Base-by-base conservation (phyloP, 2,888 invertebrate genomes). In the Lampropteryx suffumata region DNA sequence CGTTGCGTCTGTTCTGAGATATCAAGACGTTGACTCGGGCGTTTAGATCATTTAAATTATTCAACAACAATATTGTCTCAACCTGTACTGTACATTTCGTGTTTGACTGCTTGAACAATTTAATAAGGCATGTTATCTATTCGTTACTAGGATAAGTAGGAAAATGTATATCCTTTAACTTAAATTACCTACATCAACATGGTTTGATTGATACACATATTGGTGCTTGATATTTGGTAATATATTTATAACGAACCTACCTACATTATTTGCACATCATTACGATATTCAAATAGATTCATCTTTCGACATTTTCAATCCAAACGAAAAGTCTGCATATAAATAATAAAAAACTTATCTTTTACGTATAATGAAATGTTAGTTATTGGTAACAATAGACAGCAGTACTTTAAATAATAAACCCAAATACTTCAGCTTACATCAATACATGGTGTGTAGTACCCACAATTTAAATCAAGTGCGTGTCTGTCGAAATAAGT, bases 221-320 rank as follows among this genome's bases (percentile, higher is more conserved):
- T 62, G 61, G 61, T 61, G 59, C 40, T 34, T 55, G 52, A 51
- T 42, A 52, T 50, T 51, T 55, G 55, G 57, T 57, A 49, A 41
- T 17, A 47, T 42, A 42, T 46, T 24, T 1, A 6, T 7, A 26
- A 41, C 34, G 35, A 43, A 43, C 29, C 17, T 55, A 57, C 42
- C 40, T 50, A 55, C 30, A 13, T 34, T 28, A 52, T 56, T 61
- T 59, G 57, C 50, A 59, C 57, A 46, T 27, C 27, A 12, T 34
- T 40, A 50, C 24, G 41, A 46, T 44, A 36, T 14, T 39, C 12
- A 12, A 10, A 45, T 37, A 27, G n/a, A 9, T 37, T 1, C 41
- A 32, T 26, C 24, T 33, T 34, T 39, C 26, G 35, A 45, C 39
- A 30, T 33, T 36, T 32, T 30, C n/a, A 43, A 32, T 13, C 12